Evolutionary conservation across 2,888 invertebrate genomes (phyloP).

Genomic region (Drosophila incognita): DNA sequence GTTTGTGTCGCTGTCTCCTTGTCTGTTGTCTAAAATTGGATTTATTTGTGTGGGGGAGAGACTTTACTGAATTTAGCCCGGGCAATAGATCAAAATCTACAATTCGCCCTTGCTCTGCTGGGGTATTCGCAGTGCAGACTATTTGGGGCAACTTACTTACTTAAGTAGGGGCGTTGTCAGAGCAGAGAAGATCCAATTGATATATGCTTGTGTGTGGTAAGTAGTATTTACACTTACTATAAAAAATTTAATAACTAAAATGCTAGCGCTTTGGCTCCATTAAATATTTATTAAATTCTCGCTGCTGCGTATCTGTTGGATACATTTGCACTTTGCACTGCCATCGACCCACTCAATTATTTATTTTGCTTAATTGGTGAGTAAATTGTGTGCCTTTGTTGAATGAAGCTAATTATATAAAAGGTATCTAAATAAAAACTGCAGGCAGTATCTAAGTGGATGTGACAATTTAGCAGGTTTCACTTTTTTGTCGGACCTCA

Average conservation of each 20-base stretch:
- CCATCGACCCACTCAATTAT: conserved; percentile 62
- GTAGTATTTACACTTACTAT: conserved; percentile 47
- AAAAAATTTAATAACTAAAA: conserved; percentile 60
- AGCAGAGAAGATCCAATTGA: not conserved
- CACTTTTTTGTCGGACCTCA: conserved; percentile 9
- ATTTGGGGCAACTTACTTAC: not conserved
- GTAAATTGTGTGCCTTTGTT: conserved; percentile 32
- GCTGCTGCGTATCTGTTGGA: conserved; percentile 42
- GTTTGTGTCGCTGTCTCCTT: conserved; percentile 42
- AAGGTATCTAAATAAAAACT: conserved; percentile 35
- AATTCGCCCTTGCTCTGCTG: conserved; percentile 25
- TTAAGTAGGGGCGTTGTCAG: conserved; percentile 10
- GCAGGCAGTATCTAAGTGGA: conserved; percentile 17
- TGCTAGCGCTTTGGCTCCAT: conserved; percentile 37
- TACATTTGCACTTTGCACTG: conserved; percentile 50
- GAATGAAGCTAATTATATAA: conserved; percentile 75
- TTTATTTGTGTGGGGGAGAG: conserved; percentile 41
- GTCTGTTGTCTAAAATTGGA: conserved; percentile 61
- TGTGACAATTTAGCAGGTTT: conserved; percentile 54
- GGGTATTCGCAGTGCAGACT: not conserved
- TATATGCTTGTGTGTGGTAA: not conserved
- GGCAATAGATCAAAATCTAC: conserved; percentile 74
- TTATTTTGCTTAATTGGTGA: conserved; percentile 62
- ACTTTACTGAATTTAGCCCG: conserved; percentile 36
- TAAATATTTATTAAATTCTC: conserved; percentile 63